Conservation (phyloP, 2,797 vertebrate species). For the Thunnus albacares region DNA sequence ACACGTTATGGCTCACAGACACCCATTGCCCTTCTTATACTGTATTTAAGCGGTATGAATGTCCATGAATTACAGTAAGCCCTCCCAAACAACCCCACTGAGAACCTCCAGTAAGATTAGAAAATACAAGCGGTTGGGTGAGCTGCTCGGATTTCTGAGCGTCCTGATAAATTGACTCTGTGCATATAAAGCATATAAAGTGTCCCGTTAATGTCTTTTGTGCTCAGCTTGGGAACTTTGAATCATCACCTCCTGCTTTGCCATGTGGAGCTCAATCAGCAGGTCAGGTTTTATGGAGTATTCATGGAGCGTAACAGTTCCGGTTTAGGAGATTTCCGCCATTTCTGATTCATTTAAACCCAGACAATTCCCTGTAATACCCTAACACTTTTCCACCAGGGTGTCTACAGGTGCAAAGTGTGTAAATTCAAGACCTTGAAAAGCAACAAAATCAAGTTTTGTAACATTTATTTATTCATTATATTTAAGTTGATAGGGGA, state of each 20-base stretch:
- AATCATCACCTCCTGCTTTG: slow-evolving; percentile 30
- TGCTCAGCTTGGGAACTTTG: slow-evolving; percentile 29
- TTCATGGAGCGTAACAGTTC: slow-evolving; percentile 30
- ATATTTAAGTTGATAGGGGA: neutral
- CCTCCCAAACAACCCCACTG: neutral
- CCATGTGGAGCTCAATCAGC: slow-evolving; percentile 25
- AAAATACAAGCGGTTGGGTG: slow-evolving; percentile 1
- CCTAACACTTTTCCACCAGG: neutral
- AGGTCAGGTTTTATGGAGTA: slow-evolving; percentile 41
- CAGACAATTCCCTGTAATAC: slow-evolving; percentile 13
- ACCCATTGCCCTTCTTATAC: neutral
- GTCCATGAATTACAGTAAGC: slow-evolving; percentile 20
- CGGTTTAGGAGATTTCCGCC: slow-evolving; percentile 11
- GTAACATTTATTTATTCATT: neutral
- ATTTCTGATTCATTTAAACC: slow-evolving; percentile 27
- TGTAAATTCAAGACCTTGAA: neutral
- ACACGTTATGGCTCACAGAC: slow-evolving; percentile 15
- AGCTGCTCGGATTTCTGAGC: slow-evolving; percentile 10
- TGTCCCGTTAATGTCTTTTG: slow-evolving; percentile 34
- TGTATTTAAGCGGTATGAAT: slow-evolving; percentile 4
- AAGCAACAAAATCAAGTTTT: neutral
- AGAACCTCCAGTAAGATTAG: neutral
- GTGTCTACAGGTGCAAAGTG: neutral
- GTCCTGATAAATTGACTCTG: slow-evolving; percentile 34
- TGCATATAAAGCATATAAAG: slow-evolving; percentile 33